A percentile compares a stretch with the other conserved stretches of the same genome.
Conservation (phyloP, 2,113 vertebrate species). For the Physeter macrocephalus region DNA sequence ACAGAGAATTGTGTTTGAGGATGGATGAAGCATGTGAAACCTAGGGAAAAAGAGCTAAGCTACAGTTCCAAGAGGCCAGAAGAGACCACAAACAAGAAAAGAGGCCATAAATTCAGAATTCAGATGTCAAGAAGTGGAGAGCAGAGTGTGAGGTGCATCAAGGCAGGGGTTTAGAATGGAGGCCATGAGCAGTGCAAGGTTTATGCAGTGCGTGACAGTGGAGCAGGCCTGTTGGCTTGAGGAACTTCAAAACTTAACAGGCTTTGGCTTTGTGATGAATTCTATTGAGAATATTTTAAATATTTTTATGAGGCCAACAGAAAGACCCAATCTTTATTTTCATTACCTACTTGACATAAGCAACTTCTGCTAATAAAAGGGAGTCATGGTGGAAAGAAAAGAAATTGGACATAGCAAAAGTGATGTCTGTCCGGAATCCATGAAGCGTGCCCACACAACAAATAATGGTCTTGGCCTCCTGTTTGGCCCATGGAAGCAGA, state of each 20-base stretch:
- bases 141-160: background rate
- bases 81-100: background rate
- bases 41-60: background rate
- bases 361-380: background rate
- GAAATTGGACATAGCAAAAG: background rate
- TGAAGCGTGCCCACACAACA: background rate
- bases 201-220: fast-evolving
- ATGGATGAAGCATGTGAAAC: background rate
- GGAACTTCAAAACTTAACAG: background rate
- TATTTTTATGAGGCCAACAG: background rate
- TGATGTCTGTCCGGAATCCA: background rate
- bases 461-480: background rate
- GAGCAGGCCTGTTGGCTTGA: background rate
- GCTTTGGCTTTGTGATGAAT: background rate
- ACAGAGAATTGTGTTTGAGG: background rate
- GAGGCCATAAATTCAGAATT: background rate
- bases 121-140: background rate
- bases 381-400: background rate
- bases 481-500: background rate
- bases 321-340: constrained; percentile 14
- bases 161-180: background rate
- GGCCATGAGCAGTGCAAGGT: background rate
- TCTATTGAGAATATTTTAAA: background rate
- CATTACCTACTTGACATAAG: background rate
- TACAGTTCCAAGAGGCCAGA: background rate